Evolutionary conservation across 2,888 invertebrate species (phyloP), one percentile per base, ranked within the genome.

Genomic region (Acanthoscelides obtectus): DNA sequence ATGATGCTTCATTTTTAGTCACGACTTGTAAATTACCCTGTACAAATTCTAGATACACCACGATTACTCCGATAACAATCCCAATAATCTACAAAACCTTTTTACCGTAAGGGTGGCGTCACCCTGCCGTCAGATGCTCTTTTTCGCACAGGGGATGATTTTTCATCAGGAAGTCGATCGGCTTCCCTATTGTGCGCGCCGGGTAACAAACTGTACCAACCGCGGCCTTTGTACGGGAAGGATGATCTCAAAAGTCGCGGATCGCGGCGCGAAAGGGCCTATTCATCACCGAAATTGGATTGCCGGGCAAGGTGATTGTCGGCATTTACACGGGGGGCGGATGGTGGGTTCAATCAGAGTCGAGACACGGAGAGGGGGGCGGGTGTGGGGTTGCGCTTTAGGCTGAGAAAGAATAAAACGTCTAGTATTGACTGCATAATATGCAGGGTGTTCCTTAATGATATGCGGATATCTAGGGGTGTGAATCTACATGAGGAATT

Each of bases 121-220:
- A 45, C 1, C 20, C 21, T 67, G 67, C 68, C 76, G 79, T 81
- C 80, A 79, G 80, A 79, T 80, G 79, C 79, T 79, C 75, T 75
- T 79, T 80, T 80, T 79, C 79, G 79, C 80, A 79, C 45, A 45
- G 45, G 45, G 45, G 45, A 45, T 78, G 79, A 75, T 72, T 74
- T 73, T 77, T 77, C 77, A 77, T 74, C 72, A 76, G 75, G 78
- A 79, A 80, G 80, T 79, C 79, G 78, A 77, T 79, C 77, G 72
- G 78, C 45, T 45, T 17, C 45, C 78, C 73, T 72, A 71, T 74
- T 71, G 71, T 72, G 75, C 71, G 75, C 71, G 67, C 71, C 70
- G 74, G 45, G 68, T 72, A 75, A 78, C 77, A 79, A 79, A 78
- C 76, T 78, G 79, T 79, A 77, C 79, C 79, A 79, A 72, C 76